Percentiles rank a stretch among this genome's conserved stretches.
These are phyloP conservation scores for Cirrhinus mrigala DNA, from an alignment of 2,797 vertebrate genomes.

Conservation along the genomic window DNA sequence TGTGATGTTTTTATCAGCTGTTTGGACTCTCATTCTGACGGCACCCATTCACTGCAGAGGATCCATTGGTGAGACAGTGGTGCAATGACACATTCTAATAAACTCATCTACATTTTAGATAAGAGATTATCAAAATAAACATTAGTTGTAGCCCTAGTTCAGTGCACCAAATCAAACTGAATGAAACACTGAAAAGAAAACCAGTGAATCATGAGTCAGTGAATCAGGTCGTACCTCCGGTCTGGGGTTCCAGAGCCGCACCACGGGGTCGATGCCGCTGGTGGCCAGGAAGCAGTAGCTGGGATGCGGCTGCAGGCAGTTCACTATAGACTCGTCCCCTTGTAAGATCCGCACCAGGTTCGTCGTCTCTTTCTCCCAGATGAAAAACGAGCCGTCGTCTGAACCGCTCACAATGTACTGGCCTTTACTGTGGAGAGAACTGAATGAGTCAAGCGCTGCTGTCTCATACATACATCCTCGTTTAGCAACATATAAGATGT, in stretches of 20 bases:
- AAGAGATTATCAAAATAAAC: no score
- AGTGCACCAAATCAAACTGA: no score
- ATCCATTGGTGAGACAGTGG: no score
- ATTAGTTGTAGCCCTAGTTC: no score
- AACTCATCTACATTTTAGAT: no score
- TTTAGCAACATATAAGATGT: background rate
- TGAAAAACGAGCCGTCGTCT: slow-evolving; percentile 98
- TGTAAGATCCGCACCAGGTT: slow-evolving; percentile 96
- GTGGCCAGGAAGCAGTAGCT: slow-evolving; percentile 98
- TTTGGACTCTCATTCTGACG: no score
- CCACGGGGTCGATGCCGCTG: slow-evolving; percentile 96
- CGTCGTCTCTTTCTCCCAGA: slow-evolving; percentile 98
- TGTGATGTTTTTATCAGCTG: no score
- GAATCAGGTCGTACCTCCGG: slow-evolving; percentile 84
- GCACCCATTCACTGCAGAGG: no score
- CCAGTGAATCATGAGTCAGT: no score
- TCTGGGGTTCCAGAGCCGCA: slow-evolving; percentile 94
- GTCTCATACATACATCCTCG: background rate
- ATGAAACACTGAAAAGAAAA: no score
- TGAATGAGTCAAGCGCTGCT: background rate
- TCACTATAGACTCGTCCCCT: slow-evolving; percentile 97
- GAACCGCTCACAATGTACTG: slow-evolving; percentile 98
- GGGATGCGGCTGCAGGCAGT: slow-evolving; percentile 97
- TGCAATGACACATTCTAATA: no score
- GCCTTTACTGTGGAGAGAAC: slow-evolving; percentile 84